Base-by-base conservation (phyloP, 2,113 vertebrate genomes). In the Colius striatus region DNA sequence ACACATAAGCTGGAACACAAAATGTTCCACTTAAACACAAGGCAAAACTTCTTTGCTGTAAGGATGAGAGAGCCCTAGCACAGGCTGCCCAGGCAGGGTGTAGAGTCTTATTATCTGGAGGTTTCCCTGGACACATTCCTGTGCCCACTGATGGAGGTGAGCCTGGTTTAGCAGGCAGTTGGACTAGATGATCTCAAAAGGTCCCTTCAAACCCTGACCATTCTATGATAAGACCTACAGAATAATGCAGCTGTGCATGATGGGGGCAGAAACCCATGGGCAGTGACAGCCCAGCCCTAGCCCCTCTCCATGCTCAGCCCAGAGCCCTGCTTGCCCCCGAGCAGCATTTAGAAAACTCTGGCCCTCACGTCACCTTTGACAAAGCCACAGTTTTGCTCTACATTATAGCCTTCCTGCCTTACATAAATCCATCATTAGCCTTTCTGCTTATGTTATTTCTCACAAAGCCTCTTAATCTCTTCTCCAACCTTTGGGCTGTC, bases 381-480 rank as follows among this genome's bases (percentile, higher is more conserved):
- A 53, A 84, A 87, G 72, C 71, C 71, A 68, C 50, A 13, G 48
- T 32, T 77, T 68, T 62, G n/a, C 63, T 91, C 60, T 51, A 68
- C 57, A 7, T 66, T 87, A 14, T 7, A 63, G 60, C 73, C 55
- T 84, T 96, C 89, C 91, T 94, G 86, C 65, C 57, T 87, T 27
- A 55, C 83, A 72, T 63, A 93, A 95, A 95, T 94, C 81, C 68
- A 71, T 85, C 61, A 48, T 71, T 77, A 78, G 61, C 77, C 70
- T 82, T 90, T 94, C 51, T 87, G 73, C 65, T 89, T 73, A 47
- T 48, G 63, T 90, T 92, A 82, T 92, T 92, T 93, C 96, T 96
- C 97, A 95, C 95, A 96, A 89, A 96, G 96, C 88, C 84, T 92
- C 45, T 84, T 81, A 87, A 79, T 92, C 86, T 82, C 85, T 77